A percentile compares a stretch with the other conserved stretches of the same genome.
These are phyloP conservation scores for Opisthograptis luteolata DNA, from an alignment of 2,888 invertebrate species.

Conservation along the genomic window DNA sequence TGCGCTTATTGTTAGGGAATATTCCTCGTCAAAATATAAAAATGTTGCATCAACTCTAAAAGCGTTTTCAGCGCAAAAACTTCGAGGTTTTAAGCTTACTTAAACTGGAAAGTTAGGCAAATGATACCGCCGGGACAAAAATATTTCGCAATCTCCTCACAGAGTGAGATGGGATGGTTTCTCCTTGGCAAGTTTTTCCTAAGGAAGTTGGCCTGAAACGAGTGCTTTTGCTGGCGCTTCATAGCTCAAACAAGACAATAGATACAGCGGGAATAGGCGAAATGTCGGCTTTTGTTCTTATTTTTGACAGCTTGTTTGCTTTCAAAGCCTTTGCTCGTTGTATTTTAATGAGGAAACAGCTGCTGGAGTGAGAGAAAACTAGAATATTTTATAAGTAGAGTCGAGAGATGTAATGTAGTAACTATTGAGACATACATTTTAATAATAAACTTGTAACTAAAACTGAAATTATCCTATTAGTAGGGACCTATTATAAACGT, in stretches of 20 bases:
- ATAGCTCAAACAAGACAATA: constrained; percentile 61
- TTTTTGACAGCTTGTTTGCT: constrained; percentile 46
- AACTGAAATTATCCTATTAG: too few relatives aligned
- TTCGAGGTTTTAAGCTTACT: constrained; percentile 74
- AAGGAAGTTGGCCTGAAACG: constrained; percentile 60
- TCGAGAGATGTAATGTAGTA: too few relatives aligned
- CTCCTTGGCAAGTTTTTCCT: constrained; percentile 58
- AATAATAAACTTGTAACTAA: too few relatives aligned
- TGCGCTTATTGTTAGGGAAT: constrained; percentile 49
- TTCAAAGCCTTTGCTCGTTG: constrained; percentile 39
- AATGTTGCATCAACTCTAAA: constrained; percentile 54
- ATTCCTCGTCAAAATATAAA: constrained; percentile 55
- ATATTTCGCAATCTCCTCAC: constrained; percentile 74
- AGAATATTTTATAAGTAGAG: not conserved
- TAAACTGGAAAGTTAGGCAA: constrained; percentile 76
- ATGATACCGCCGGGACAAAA: constrained; percentile 75
- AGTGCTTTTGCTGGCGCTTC: constrained; percentile 49
- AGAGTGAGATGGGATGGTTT: constrained; percentile 61
- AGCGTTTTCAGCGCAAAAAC: constrained; percentile 60
- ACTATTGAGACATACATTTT: too few relatives aligned
- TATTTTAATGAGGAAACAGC: constrained; percentile 17
- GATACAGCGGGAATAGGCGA: constrained; percentile 57
- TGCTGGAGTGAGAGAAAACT: not conserved
- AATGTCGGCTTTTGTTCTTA: constrained; percentile 60
- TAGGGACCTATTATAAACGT: too few relatives aligned